These are phyloP conservation scores for Cephus pygmeus DNA, from an alignment of 2,888 invertebrate species.

Conservation along the genomic window DNA sequence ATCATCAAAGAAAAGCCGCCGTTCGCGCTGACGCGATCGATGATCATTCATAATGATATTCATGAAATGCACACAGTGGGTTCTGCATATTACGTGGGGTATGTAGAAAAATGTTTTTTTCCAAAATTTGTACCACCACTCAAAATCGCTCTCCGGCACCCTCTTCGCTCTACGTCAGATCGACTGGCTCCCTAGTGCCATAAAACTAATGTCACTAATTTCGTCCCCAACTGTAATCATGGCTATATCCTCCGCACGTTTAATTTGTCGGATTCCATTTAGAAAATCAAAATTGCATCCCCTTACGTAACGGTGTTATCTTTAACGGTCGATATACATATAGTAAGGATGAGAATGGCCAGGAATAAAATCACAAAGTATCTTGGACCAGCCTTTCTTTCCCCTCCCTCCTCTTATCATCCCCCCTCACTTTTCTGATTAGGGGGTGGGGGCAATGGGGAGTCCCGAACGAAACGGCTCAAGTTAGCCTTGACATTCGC, in stretches of 20 bases:
- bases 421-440: slow-evolving; percentile 5
- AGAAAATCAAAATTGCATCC: neutral
- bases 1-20: neutral
- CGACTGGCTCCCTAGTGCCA: neutral
- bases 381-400: neutral
- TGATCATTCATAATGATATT: neutral
- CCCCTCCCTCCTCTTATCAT: neutral
- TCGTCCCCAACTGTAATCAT: neutral
- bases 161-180: neutral
- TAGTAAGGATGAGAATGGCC: neutral
- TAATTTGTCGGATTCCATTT: neutral
- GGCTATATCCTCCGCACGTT: neutral
- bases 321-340: neutral
- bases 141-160: neutral
- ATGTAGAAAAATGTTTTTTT: neutral
- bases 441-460: slow-evolving; percentile 2
- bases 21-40: neutral
- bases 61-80: neutral
- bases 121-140: neutral
- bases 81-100: too few relatives aligned
- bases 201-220: neutral
- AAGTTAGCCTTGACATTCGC: slow-evolving; percentile 53
- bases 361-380: neutral
- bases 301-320: neutral
- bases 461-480: slow-evolving; percentile 9